Evolutionary conservation across 2,888 invertebrate genomes (phyloP).

Genomic region (Clitarchus hookeri): DNA sequence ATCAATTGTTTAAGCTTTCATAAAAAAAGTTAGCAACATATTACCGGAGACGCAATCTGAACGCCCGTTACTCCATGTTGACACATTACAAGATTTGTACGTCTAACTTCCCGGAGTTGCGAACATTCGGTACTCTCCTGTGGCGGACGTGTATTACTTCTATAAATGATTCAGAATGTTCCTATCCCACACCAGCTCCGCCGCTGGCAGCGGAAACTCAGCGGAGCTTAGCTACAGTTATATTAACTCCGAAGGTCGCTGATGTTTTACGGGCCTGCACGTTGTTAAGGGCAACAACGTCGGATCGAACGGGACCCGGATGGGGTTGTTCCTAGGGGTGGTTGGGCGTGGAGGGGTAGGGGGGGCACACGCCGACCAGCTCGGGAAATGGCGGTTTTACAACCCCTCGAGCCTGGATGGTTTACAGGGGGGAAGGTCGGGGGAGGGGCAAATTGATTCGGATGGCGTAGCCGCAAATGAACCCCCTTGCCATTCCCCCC

Average conservation of each 20-base stretch:
- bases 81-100: too few species aligned
- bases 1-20: too few species aligned
- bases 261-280: not conserved
- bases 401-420: not conserved
- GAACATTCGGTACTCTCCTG: too few species aligned
- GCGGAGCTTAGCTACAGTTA: not conserved
- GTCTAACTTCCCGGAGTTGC: too few species aligned
- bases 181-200: too few species aligned
- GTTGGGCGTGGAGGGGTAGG: not conserved
- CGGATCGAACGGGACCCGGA: not conserved
- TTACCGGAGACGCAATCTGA: too few species aligned
- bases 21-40: too few species aligned
- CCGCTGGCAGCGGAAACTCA: too few species aligned
- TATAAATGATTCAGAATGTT: too few species aligned
- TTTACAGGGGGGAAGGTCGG: not conserved
- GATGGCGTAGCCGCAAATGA: slow-evolving; percentile 1
- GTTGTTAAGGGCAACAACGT: not conserved
- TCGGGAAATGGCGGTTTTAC: slow-evolving; percentile 14
- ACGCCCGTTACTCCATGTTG: too few species aligned
- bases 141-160: too few species aligned
- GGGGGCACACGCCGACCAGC: not conserved
- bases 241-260: not conserved
- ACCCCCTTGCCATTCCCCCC: not conserved
- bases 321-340: not conserved
- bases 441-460: not conserved